These are phyloP conservation scores for Gryon sp. DNA, from an alignment of 1,140 invertebrate genomes.

Conservation along the genomic window DNA sequence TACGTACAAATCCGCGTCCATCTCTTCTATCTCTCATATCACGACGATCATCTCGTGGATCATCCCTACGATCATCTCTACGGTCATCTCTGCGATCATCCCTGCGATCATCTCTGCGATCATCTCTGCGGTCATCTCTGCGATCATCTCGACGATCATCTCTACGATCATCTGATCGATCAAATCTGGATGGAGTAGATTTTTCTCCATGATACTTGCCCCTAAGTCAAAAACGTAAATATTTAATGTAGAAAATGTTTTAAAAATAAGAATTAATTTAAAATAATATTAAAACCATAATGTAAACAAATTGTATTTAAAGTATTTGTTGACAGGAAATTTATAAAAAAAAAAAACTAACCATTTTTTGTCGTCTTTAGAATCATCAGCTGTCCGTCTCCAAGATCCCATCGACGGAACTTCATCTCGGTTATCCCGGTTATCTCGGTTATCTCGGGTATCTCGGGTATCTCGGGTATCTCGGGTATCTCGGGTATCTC, in stretches of 20 bases:
- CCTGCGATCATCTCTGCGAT: conserved; percentile 64
- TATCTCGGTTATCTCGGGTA: no score
- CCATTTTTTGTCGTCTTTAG: neutral
- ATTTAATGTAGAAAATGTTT: neutral
- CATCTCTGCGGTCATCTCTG: conserved; percentile 19
- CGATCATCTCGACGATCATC: conserved; percentile 10
- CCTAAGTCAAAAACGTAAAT: conserved; percentile 2
- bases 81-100: conserved; percentile 46
- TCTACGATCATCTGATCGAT: conserved; percentile 11
- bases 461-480: neutral
- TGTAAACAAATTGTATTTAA: no score
- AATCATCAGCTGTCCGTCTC: neutral
- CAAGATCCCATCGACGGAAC: neutral
- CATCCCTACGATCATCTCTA: conserved; percentile 3
- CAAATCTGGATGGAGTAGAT: conserved; percentile 35
- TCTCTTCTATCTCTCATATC: conserved; percentile 2
- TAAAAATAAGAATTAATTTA: neutral
- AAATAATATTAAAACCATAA: neutral
- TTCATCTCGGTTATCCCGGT: neutral
- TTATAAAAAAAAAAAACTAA: neutral
- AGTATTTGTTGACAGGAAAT: neutral
- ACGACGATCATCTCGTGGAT: conserved; percentile 1
- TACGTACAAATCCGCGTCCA: conserved; percentile 49
- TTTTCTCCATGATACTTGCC: conserved; percentile 9
- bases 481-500: neutral